Conservation (phyloP, 2,888 invertebrate genomes). For the Eilema sororculum region DNA sequence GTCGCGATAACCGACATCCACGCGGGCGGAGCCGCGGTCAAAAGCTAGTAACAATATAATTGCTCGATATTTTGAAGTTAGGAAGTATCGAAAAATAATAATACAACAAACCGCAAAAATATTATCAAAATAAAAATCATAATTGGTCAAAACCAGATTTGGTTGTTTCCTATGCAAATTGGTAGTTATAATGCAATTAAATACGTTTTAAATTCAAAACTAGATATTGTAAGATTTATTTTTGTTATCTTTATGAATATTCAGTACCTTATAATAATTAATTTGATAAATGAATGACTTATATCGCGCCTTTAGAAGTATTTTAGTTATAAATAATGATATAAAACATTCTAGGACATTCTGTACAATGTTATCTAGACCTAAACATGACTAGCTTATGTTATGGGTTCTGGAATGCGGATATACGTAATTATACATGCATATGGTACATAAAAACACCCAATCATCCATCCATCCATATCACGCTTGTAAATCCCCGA, state of each 20-base stretch:
- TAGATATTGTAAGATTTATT: slow-evolving; percentile 45
- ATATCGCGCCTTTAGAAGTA: slow-evolving; percentile 5
- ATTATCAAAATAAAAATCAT: slow-evolving; percentile 19
- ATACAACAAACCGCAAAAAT: slow-evolving; percentile 9
- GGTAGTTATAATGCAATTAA: slow-evolving; percentile 49
- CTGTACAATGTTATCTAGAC: too few relatives aligned
- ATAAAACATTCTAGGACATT: too few relatives aligned
- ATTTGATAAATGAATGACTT: slow-evolving; percentile 20
- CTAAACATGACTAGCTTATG: too few relatives aligned
- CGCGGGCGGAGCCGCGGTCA: too few relatives aligned
- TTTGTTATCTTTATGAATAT: slow-evolving; percentile 41
- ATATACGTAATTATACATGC: too few relatives aligned
- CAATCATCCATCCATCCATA: too few relatives aligned
- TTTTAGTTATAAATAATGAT: background rate
- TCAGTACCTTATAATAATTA: slow-evolving; percentile 32
- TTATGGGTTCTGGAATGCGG: too few relatives aligned
- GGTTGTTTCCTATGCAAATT: slow-evolving; percentile 50
- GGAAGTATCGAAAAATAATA: slow-evolving; percentile 27
- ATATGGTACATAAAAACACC: too few relatives aligned
- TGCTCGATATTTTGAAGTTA: slow-evolving; percentile 29
- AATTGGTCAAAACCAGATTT: slow-evolving; percentile 30
- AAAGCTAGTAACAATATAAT: too few relatives aligned
- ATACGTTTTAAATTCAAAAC: slow-evolving; percentile 39
- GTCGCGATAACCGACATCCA: too few relatives aligned
- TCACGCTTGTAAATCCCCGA: too few relatives aligned